Conservation (phyloP, 2,113 vertebrate species). For the Caranx ignobilis region DNA sequence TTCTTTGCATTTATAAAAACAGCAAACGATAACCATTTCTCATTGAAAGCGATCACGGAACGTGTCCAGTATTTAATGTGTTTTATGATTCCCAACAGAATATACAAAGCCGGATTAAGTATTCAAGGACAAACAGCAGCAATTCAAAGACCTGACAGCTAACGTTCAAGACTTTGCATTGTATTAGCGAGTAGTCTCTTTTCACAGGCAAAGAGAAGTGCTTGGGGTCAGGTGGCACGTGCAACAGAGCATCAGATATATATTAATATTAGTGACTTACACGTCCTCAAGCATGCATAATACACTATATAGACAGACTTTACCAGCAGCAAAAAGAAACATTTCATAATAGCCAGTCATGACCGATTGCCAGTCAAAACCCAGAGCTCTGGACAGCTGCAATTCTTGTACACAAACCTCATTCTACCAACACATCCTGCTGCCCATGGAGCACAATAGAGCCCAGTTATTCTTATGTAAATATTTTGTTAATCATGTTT, state of each 20-base stretch:
- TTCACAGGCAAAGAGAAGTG: not conserved
- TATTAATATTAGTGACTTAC: constrained; percentile 1
- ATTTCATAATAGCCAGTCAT: constrained; percentile 42
- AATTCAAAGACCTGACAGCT: not conserved
- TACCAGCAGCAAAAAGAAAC: not conserved
- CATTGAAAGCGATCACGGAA: not conserved
- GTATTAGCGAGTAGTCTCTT: not conserved
- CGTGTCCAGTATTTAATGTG: not conserved
- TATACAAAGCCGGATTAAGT: not conserved
- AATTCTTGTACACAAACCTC: constrained; percentile 56
- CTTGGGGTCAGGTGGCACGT: not conserved
- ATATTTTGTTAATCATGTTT: constrained; percentile 75
- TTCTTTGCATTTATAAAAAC: constrained; percentile 29
- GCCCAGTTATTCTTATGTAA: constrained; percentile 61
- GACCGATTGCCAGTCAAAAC: constrained; percentile 65
- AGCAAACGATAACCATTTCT: constrained; percentile 40
- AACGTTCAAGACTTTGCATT: not conserved
- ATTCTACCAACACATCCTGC: constrained; percentile 65
- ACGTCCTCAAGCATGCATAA: not conserved
- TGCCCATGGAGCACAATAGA: constrained; percentile 60
- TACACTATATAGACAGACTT: not conserved
- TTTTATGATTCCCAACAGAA: not conserved
- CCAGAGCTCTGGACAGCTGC: constrained; percentile 37
- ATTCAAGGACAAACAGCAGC: constrained; percentile 8
- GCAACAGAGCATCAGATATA: not conserved